Conservation (phyloP, 2,888 invertebrate genomes). For the Calephelis perditalis region DNA sequence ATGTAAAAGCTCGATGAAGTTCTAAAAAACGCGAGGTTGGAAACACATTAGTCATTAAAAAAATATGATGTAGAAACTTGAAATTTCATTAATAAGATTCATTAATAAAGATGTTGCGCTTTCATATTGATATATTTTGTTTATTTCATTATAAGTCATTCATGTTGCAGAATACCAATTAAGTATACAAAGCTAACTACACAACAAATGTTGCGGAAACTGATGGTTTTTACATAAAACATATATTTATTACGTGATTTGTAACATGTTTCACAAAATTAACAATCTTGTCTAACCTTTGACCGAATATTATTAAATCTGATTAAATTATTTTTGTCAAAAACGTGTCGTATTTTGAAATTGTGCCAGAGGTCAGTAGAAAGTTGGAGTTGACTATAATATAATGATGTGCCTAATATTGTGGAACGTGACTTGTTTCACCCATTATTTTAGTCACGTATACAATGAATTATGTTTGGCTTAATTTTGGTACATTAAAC, state of each 20-base stretch:
- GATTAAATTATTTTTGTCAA: slow-evolving; percentile 50
- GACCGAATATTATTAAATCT: slow-evolving; percentile 43
- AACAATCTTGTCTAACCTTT: slow-evolving; percentile 39
- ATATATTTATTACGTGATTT: slow-evolving; percentile 24
- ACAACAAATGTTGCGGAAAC: neutral
- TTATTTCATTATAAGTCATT: too few relatives aligned
- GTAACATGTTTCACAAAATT: slow-evolving; percentile 32
- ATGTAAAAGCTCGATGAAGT: too few relatives aligned
- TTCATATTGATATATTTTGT: too few relatives aligned
- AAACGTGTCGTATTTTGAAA: slow-evolving; percentile 49
- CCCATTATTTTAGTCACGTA: slow-evolving; percentile 31
- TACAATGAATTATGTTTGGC: slow-evolving; percentile 24
- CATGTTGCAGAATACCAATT: neutral
- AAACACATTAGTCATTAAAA: too few relatives aligned
- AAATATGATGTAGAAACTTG: too few relatives aligned
- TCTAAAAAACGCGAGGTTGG: too few relatives aligned
- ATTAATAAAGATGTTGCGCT: too few relatives aligned
- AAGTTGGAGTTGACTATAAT: slow-evolving; percentile 43
- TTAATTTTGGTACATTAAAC: slow-evolving; percentile 28
- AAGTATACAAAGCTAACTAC: neutral
- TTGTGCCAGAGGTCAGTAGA: slow-evolving; percentile 68
- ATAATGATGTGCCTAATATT: slow-evolving; percentile 31
- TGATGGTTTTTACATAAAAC: slow-evolving; percentile 6
- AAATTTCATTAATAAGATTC: too few relatives aligned
- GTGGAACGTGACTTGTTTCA: slow-evolving; percentile 30